Conservation (phyloP, 1,140 invertebrate genomes). For the Dufourea novaeangliae region DNA sequence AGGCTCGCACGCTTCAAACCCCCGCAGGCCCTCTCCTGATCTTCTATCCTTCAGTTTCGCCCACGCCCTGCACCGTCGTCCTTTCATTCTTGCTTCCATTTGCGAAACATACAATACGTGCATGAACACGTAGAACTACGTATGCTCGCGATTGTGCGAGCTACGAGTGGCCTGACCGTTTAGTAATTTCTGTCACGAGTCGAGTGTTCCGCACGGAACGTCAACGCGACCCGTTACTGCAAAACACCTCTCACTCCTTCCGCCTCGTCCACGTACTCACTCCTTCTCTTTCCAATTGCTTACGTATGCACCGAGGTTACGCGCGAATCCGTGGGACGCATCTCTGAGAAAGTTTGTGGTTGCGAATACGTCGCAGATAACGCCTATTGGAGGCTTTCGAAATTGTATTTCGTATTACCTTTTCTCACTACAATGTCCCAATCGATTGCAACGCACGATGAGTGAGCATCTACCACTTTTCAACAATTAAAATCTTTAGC, state of each 20-base stretch:
- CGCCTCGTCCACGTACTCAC: neutral
- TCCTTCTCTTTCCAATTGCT: slow-evolving; percentile 24
- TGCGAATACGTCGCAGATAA: slow-evolving; percentile 17
- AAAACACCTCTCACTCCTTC: slow-evolving; percentile 38
- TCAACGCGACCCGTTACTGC: slow-evolving; percentile 66
- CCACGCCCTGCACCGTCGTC: slow-evolving; percentile 49
- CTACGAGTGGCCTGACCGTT: slow-evolving; percentile 56
- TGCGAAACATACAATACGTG: slow-evolving; percentile 61
- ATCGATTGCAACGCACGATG: neutral
- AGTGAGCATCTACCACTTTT: too few relatives aligned
- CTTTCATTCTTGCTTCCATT: slow-evolving; percentile 66
- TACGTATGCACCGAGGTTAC: slow-evolving; percentile 64
- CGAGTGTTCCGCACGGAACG: slow-evolving; percentile 69
- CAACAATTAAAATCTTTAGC: too few relatives aligned
- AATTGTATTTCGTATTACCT: neutral
- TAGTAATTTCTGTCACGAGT: slow-evolving; percentile 81
- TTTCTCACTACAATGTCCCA: too few relatives aligned
- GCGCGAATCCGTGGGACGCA: slow-evolving; percentile 62
- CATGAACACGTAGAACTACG: slow-evolving; percentile 58
- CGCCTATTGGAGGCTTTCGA: neutral
- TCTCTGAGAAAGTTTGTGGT: slow-evolving; percentile 67
- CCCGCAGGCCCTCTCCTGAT: slow-evolving; percentile 31
- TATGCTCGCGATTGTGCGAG: slow-evolving; percentile 52
- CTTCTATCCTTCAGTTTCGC: slow-evolving; percentile 60
- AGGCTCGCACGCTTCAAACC: slow-evolving; percentile 61